phyloP scores from a whole-genome alignment of 2,797 vertebrate genomes.

The Euthynnus affinis region DNA sequence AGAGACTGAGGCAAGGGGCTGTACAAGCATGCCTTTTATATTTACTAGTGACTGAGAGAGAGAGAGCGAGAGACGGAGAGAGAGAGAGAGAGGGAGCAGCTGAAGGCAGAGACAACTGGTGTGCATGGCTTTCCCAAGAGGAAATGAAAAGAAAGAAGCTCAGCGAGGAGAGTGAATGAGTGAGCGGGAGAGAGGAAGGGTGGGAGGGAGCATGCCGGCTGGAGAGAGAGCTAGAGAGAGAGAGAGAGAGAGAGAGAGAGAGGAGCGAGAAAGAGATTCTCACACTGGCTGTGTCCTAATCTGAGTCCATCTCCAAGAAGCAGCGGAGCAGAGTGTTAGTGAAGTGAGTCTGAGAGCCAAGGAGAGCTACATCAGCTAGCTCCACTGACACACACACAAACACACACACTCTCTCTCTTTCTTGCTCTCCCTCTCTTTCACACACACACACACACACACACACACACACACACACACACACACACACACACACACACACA shows the following conservation, averaged over 20 bases:
- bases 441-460: conserved; percentile 39
- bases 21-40: conserved; percentile 91
- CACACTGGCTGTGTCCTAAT: conserved; percentile 84
- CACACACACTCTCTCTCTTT: conserved; percentile 18
- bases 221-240: conserved; percentile 51
- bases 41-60: conserved; percentile 86
- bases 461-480: conserved; percentile 31
- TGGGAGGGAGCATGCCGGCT: conserved; percentile 75
- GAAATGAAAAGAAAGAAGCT: conserved; percentile 88
- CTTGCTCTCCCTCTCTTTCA: conserved; percentile 16
- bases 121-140: conserved; percentile 87
- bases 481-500: conserved; percentile 33
- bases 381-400: conserved; percentile 44
- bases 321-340: conserved; percentile 81
- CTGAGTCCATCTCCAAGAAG: conserved; percentile 83
- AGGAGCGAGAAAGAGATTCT: conserved; percentile 77
- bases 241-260: conserved; percentile 48
- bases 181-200: conserved; percentile 78
- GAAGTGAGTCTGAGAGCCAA: conserved; percentile 81
- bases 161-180: conserved; percentile 84
- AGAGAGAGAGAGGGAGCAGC: conserved; percentile 75
- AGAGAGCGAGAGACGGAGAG: conserved; percentile 63
- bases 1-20: conserved; percentile 84
- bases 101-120: conserved; percentile 86
- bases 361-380: conserved; percentile 74